Percentiles rank a stretch among this genome's conserved stretches.
These are phyloP conservation scores for Mesoclemmys tuberculata DNA, from an alignment of 2,113 vertebrate species.

Conservation along the genomic window DNA sequence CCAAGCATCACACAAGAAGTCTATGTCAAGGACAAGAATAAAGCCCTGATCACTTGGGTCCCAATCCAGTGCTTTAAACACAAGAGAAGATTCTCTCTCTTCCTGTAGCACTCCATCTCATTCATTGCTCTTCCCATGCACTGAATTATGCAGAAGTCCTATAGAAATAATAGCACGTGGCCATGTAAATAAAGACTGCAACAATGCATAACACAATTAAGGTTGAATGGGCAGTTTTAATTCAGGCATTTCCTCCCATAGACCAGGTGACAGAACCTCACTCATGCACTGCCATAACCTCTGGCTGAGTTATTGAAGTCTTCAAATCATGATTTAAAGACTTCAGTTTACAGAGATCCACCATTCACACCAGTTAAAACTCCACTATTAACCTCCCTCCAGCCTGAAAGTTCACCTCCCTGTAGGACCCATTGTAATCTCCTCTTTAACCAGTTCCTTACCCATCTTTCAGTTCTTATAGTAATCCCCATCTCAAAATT, in stretches of 20 bases:
- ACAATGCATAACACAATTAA: background rate
- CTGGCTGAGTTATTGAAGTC: too few species aligned
- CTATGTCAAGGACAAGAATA: background rate
- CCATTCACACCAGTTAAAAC: background rate
- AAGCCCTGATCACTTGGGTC: background rate
- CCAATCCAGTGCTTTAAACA: background rate
- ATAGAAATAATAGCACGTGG: background rate
- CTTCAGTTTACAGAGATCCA: background rate
- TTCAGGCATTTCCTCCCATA: background rate
- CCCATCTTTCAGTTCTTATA: too few species aligned
- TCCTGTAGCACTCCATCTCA: background rate
- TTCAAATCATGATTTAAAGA: background rate
- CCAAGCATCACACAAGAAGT: background rate
- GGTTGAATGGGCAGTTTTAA: background rate
- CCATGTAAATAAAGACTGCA: background rate
- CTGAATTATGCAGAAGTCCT: background rate
- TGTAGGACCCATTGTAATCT: too few species aligned
- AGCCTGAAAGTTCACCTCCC: too few species aligned
- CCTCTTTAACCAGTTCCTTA: too few species aligned
- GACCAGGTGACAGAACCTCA: too few species aligned
- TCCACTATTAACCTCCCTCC: too few species aligned
- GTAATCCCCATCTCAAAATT: too few species aligned
- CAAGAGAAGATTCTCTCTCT: background rate
- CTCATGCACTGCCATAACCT: too few species aligned
- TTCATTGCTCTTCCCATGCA: background rate